phyloP scores from a whole-genome alignment of 2,113 vertebrate genomes.

The Phodopus roborovskii region DNA sequence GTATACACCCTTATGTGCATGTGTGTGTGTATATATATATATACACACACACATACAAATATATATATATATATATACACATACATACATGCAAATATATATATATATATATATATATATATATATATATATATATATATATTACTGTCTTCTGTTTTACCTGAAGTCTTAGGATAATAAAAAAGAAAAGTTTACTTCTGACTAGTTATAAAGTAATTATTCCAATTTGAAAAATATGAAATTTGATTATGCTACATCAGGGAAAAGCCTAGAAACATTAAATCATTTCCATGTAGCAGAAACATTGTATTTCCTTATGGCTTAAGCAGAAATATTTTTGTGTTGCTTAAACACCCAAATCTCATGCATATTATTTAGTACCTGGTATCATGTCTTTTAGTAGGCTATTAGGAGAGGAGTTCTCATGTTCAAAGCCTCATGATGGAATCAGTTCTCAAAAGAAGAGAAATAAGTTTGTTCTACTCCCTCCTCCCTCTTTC shows the following conservation, averaged over 20 bases:
- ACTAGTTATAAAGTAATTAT: background rate
- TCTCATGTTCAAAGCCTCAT: fast-evolving
- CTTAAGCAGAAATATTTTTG: background rate
- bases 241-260: background rate
- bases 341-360: background rate
- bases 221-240: background rate
- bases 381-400: background rate
- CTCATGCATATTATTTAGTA: background rate
- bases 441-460: background rate
- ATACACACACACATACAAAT: too few relatives aligned
- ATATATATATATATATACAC: too few relatives aligned
- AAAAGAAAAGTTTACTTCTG: background rate
- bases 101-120: too few relatives aligned
- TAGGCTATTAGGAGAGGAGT: background rate
- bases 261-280: background rate
- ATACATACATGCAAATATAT: too few relatives aligned
- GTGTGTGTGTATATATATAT: background rate
- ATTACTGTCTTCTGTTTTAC: background rate
- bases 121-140: too few relatives aligned
- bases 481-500: too few relatives aligned
- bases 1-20: background rate
- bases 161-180: background rate
- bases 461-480: too few relatives aligned
- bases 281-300: background rate
- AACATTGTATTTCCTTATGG: background rate